Base-by-base conservation (phyloP, 1,140 invertebrate species). In the Mizuhopecten yessoensis region DNA sequence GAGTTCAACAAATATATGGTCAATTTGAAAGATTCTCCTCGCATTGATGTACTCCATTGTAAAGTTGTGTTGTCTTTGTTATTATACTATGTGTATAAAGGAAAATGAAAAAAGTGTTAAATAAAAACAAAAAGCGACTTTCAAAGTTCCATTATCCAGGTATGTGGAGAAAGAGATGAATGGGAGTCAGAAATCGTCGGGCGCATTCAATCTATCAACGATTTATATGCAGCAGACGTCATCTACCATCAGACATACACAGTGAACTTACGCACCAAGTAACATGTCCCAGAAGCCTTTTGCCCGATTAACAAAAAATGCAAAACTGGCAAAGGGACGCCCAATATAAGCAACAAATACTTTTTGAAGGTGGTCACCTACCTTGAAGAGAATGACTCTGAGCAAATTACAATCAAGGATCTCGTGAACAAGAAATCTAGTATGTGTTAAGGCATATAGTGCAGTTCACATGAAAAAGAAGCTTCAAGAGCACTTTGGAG, bases 201-300 rank as follows among this genome's bases (percentile, higher is more conserved):
- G 17, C 86, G 90, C 39, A 20, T 93, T 33, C 0, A 87, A 0
- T 29, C 34, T 11, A 91, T 91, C 17, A 49, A 45, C 34, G 88
- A n/a, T n/a, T n/a, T n/a, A n/a, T 87, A 87, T 88, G 91, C 90
- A 88, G 91, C 89, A 34, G 92, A 92, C 36, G 89, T 75, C 33
- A 33, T 91, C 17, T 92, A 93, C n/a, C 89, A 91, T 75, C 90
- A 90, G 57, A 42, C 45, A 34, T 91, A 89, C 75, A 91, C 45
- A 86, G 87, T 90, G 0, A 93, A 90, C 33, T 93, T 92, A 39
- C 75, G 87, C 33, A 92, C 87, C 15, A 89, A 89, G 23, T 90
- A 90, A 92, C 34, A 45, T 42, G 88, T 89, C 39, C 34, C 90
- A 17, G 9, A 86, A 20, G 34, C 49, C 17, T 91, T n/a, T 86